Conservation (phyloP, 2,888 invertebrate species). For the Stenurella melanura region DNA sequence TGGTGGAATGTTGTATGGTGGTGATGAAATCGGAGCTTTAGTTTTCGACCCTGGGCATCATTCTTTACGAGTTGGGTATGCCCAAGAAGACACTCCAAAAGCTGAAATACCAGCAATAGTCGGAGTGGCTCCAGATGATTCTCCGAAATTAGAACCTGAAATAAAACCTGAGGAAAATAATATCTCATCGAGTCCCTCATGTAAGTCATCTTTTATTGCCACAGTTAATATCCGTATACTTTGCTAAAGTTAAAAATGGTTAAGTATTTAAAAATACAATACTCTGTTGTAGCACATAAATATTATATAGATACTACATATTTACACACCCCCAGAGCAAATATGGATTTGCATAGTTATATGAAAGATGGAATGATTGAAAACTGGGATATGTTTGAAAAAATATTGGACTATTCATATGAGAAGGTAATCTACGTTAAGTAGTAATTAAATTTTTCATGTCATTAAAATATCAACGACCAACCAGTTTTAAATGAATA, state of each 20-base stretch:
- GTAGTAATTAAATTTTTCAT: too few species aligned
- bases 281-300: slow-evolving; percentile 73
- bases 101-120: slow-evolving; percentile 96
- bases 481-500: too few species aligned
- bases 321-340: slow-evolving; percentile 91
- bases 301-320: slow-evolving; percentile 96
- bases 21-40: slow-evolving; percentile 98
- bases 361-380: slow-evolving; percentile 99
- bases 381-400: slow-evolving; percentile 99
- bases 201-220: slow-evolving; percentile 51
- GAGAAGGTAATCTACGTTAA: slow-evolving; percentile 77
- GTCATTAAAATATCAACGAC: too few species aligned
- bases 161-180: slow-evolving; percentile 82
- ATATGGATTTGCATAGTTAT: slow-evolving; percentile 92
- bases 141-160: slow-evolving; percentile 83
- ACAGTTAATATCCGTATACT: neutral
- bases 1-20: slow-evolving; percentile 90
- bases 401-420: slow-evolving; percentile 95
- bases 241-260: too few species aligned
- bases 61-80: slow-evolving; percentile 93
- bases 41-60: slow-evolving; percentile 98
- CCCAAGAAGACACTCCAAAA: slow-evolving; percentile 99
- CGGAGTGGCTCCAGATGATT: slow-evolving; percentile 85
- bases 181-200: slow-evolving; percentile 63
- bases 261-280: too few species aligned